Evolutionary conservation across 1,140 invertebrate species (phyloP).

Genomic region (Musca vetustissima): DNA sequence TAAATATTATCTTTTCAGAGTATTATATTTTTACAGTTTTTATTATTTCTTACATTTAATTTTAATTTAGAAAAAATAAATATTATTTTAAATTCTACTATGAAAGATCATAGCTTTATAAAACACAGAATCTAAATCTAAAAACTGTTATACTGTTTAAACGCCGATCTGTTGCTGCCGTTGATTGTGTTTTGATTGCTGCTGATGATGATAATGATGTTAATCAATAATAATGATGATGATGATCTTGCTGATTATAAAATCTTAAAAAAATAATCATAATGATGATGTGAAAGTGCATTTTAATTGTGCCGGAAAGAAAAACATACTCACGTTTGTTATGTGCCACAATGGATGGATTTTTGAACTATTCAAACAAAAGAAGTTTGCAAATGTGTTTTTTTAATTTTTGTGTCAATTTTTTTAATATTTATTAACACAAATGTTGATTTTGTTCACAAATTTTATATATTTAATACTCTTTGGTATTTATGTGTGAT

Average conservation of each 20-base stretch:
- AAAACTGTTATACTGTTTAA: conserved; percentile 9
- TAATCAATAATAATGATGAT: too few species aligned
- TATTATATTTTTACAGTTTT: too few species aligned
- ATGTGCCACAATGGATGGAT: conserved; percentile 6
- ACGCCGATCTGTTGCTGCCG: conserved; percentile 25
- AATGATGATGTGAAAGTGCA: conserved; percentile 22
- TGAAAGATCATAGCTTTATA: not conserved
- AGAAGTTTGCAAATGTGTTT: too few species aligned
- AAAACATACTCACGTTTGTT: conserved; percentile 25
- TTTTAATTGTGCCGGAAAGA: conserved; percentile 28
- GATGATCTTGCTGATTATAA: not conserved
- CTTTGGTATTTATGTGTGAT: too few species aligned
- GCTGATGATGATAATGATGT: conserved; percentile 11
- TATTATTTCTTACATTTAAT: too few species aligned
- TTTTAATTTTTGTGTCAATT: too few species aligned
- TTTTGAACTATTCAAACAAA: not conserved
- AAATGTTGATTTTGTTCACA: too few species aligned
- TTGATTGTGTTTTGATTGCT: conserved; percentile 25
- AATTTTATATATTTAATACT: too few species aligned
- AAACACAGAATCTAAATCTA: not conserved
- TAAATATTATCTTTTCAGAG: not conserved
- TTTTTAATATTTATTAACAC: too few species aligned
- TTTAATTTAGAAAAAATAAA: too few species aligned
- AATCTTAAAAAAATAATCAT: conserved; percentile 15
- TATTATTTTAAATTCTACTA: conserved; percentile 9